A percentile compares a stretch with the other conserved stretches of the same genome.
phyloP scores from a whole-genome alignment of 2,113 vertebrate genomes.

The Numida meleagris region DNA sequence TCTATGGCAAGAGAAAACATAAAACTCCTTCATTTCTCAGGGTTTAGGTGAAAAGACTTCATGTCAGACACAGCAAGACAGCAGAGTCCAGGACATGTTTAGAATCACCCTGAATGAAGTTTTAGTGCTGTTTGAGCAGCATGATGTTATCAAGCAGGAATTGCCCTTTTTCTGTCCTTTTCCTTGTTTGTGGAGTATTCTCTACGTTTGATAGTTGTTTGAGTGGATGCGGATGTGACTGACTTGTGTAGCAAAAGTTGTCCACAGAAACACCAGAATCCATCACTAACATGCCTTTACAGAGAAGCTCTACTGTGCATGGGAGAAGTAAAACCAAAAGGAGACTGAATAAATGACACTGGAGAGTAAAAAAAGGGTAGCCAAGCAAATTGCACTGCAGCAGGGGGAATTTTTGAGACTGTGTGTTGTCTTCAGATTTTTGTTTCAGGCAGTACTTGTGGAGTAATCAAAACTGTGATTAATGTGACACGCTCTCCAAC shows the following conservation, averaged over 20 bases:
- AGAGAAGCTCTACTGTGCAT: neutral
- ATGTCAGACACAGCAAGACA: neutral
- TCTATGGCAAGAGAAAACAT: neutral
- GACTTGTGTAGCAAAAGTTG: neutral
- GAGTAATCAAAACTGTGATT: neutral
- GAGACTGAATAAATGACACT: neutral
- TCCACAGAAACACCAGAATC: rapidly evolving
- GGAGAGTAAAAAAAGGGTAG: neutral
- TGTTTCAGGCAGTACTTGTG: neutral
- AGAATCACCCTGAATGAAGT: neutral
- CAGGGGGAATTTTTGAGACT: neutral
- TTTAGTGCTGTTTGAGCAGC: neutral
- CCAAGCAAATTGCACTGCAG: neutral
- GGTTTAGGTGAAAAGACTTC: neutral
- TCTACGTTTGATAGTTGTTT: neutral
- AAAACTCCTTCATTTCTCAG: neutral
- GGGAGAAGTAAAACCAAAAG: neutral
- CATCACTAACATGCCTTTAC: neutral
- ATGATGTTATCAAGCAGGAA: neutral
- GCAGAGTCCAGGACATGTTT: neutral
- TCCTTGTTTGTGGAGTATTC: neutral
- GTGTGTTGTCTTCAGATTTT: neutral
- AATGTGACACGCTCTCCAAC: neutral
- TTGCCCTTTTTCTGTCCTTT: neutral
- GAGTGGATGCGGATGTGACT: neutral